phyloP scores from a whole-genome alignment of 2,888 invertebrate genomes.

The Parapristionchus giblindavisi region DNA sequence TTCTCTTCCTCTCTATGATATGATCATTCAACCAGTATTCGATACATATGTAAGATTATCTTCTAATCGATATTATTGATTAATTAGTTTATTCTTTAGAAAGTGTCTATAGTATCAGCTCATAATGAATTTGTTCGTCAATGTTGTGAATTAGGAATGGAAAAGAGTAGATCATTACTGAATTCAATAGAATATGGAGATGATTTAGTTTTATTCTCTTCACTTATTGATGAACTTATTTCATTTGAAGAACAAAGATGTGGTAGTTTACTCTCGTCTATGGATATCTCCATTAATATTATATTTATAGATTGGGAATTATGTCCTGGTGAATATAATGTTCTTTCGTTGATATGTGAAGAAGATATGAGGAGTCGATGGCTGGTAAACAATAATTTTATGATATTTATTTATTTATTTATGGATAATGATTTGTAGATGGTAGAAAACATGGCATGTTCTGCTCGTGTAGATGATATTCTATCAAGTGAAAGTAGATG shows the following conservation, averaged over 20 bases:
- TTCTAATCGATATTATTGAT: not conserved
- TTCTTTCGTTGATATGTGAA: slow-evolving; percentile 13
- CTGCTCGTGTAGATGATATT: slow-evolving; percentile 30
- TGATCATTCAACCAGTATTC: slow-evolving; percentile 24
- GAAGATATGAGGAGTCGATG: slow-evolving; percentile 18
- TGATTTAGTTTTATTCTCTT: slow-evolving; percentile 9
- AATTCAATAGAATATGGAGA: slow-evolving; percentile 7
- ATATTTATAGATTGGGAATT: slow-evolving; percentile 17
- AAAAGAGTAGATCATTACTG: not conserved
- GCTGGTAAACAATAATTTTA: slow-evolving; percentile 9
- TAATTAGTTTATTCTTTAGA: not conserved
- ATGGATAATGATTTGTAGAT: not conserved
- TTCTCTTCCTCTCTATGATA: not conserved
- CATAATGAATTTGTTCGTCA: slow-evolving; percentile 9
- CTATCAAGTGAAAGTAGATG: slow-evolving; percentile 24
- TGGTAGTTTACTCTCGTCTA: too few relatives aligned
- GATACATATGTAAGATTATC: slow-evolving; percentile 9
- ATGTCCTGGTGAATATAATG: slow-evolving; percentile 12
- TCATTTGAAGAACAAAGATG: slow-evolving; percentile 25
- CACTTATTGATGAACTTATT: slow-evolving; percentile 30
- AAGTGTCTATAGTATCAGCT: not conserved
- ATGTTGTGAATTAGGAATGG: slow-evolving; percentile 18
- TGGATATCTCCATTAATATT: not conserved
- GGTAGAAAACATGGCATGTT: slow-evolving; percentile 30
- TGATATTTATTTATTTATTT: not conserved